Base-by-base conservation (phyloP, 2,888 invertebrate species). In the Pseudococcus longispinus region DNA sequence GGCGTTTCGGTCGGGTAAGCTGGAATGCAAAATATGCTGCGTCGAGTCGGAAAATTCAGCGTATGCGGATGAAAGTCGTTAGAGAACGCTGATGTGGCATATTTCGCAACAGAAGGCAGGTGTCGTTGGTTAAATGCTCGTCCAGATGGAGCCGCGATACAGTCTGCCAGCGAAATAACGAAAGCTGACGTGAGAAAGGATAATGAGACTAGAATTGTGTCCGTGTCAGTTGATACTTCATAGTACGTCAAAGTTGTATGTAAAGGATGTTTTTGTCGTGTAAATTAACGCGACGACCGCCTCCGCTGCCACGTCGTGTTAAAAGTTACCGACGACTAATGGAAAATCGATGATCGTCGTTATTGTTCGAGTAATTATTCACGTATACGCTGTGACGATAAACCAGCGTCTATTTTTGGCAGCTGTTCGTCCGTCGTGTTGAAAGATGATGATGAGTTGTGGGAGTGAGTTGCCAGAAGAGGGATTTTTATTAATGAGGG, bases 181-280 rank as follows among this genome's bases (percentile, higher is more conserved):
- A 23, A 20, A 60, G 60, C 8, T 60, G 55, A n/a, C n/a, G n/a
- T 23, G 60, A 23, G 23, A 60, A 20, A 60, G 23, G 9, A 60
- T 60, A 60, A 60, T 60, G 60, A 60, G 60, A 60, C 23, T 60
- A 5, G 60, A 60, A 60, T 60, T 60, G 60, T 20, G 60, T 23
- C 23, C 60, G 60, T 60, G 60, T 60, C 60, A 60, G 60, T 60
- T 20, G 60, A 60, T 60, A 60, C 23, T 60, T 60, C 11, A 23
- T 23, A 23, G 60, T 60, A 23, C 23, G 60, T 60, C 60, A 23
- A 60, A 60, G 23, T 60, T 60, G 23, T 60, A 13, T 60, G 23
- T 60, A 60, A 29, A 29, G 29, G 70, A 70, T 70, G 70, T 70
- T 70, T 70, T 70, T 70, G 70, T 70, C 70, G 70, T 70, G 70